These are phyloP conservation scores for Papilio protenor DNA, from an alignment of 2,888 invertebrate genomes.

Conservation along the genomic window DNA sequence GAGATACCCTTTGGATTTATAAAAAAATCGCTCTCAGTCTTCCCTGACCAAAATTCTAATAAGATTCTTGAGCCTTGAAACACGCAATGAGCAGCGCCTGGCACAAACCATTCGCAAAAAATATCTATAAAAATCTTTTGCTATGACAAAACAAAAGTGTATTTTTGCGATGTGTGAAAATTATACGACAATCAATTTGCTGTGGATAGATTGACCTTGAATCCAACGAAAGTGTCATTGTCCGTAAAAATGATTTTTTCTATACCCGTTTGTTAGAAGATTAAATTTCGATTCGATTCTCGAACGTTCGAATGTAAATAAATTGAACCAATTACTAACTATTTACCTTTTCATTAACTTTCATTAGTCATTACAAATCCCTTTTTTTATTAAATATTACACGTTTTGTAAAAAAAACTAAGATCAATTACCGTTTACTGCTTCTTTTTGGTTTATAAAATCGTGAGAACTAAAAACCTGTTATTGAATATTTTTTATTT, in stretches of 20 bases:
- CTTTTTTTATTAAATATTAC: not conserved
- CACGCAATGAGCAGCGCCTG: not conserved
- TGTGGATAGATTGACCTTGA: not conserved
- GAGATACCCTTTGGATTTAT: not conserved
- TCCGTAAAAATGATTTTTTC: not conserved
- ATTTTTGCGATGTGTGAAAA: not conserved
- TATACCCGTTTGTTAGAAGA: not conserved
- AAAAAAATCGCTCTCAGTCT: not conserved
- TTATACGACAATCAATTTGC: not conserved
- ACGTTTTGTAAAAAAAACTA: not conserved
- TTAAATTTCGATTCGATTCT: not conserved
- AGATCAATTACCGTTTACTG: not conserved
- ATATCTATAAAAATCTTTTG: not conserved
- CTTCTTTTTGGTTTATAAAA: not conserved
- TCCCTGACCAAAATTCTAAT: not conserved
- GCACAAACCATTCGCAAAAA: slow-evolving; percentile 2
- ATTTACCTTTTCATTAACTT: not conserved
- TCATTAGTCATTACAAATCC: not conserved
- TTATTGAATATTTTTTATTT: not conserved
- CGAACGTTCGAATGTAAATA: not conserved
- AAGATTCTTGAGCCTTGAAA: not conserved
- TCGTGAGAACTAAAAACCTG: slow-evolving; percentile 2
- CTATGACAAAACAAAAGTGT: not conserved
- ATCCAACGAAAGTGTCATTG: not conserved
- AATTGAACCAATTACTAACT: not conserved